phyloP scores from a whole-genome alignment of 2,797 vertebrate genomes.

The Yasuhikotakia modesta region DNA sequence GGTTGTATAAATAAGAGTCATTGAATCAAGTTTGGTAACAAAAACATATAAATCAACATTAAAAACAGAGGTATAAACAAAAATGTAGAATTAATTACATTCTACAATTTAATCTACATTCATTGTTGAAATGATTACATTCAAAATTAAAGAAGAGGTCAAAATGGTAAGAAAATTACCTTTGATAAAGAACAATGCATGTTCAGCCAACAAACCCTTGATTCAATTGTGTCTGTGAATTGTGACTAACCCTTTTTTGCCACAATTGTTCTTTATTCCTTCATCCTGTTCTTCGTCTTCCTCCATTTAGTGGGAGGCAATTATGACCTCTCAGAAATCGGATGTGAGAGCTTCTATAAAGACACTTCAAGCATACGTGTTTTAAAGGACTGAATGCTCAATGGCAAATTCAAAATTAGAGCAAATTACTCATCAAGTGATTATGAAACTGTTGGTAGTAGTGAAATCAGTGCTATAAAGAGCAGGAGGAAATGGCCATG shows the following conservation, averaged over 20 bases:
- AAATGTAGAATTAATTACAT: no score
- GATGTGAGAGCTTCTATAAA: conserved; percentile 65
- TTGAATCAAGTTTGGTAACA: no score
- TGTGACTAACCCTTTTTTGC: conserved; percentile 37
- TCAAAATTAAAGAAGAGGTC: not conserved
- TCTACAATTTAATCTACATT: no score
- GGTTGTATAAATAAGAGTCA: no score
- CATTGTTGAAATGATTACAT: not conserved
- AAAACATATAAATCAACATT: no score
- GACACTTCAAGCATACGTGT: conserved; percentile 62
- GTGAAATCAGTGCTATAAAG: conserved; percentile 78
- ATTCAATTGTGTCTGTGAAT: conserved; percentile 36
- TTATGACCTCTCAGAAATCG: conserved; percentile 68
- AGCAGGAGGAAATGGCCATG: conserved; percentile 67
- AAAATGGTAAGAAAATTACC: not conserved
- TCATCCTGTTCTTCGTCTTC: conserved; percentile 52
- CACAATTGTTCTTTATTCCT: conserved; percentile 41
- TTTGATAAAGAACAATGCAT: not conserved
- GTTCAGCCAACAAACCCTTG: conserved; percentile 1
- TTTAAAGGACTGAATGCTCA: conserved; percentile 62
- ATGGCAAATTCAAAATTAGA: conserved; percentile 76
- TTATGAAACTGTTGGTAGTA: conserved; percentile 81
- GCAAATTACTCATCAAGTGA: conserved; percentile 84
- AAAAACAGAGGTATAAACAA: no score
- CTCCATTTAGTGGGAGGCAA: conserved; percentile 53